Base-by-base conservation (phyloP, 2,888 invertebrate genomes). In the Protodeltote pygarga region DNA sequence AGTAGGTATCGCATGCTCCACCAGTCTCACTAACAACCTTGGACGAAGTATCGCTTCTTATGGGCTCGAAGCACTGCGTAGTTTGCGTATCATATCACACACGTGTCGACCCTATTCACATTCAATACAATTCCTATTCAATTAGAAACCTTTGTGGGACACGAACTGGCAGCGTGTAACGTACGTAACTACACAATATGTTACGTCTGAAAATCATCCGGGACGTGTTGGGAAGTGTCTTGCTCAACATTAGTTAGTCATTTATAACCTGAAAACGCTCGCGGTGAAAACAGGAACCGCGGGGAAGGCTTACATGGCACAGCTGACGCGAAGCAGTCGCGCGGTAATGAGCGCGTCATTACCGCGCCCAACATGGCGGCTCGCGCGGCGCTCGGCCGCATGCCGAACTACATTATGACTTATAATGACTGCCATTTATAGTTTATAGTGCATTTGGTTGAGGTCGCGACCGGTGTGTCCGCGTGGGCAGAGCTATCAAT, bases 141-240 rank as follows among this genome's bases (percentile, higher is more conserved):
- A 57, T 51, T 51, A 48, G 34, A 44, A 33, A 29, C 28, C 24
- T 25, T 57, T 57, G 46, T 60, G 21, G 19, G 17, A n/a, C 23
- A 25, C 16, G 5, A 8, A n/a, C 20, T 13, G 11, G 17, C 17
- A 8, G n/a, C 9, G 37, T 19, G 27, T 29, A 6, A n/a, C n/a
- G n/a, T n/a, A n/a, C n/a, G n/a, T n/a, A n/a, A n/a, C n/a, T n/a
- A n/a, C n/a, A n/a, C n/a, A n/a, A n/a, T 14, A 15, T 21, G 13
- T 19, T 24, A 24, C 11, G 38, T 21, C 29, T 11, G 28, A 23
- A 17, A 17, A 11, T 3, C 14, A 13, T 28, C 27, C 3, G 2
- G 13, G 16, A 25, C 24, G 15, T 19, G 15, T 10, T 13, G 28
- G 27, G 21, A 6, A 54, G 38, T 33, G 29, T 38, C 9, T 45